A percentile compares a stretch with the other conserved stretches of the same genome.
phyloP scores from a whole-genome alignment of 2,113 vertebrate species.

The Ariopsis seemanni region DNA sequence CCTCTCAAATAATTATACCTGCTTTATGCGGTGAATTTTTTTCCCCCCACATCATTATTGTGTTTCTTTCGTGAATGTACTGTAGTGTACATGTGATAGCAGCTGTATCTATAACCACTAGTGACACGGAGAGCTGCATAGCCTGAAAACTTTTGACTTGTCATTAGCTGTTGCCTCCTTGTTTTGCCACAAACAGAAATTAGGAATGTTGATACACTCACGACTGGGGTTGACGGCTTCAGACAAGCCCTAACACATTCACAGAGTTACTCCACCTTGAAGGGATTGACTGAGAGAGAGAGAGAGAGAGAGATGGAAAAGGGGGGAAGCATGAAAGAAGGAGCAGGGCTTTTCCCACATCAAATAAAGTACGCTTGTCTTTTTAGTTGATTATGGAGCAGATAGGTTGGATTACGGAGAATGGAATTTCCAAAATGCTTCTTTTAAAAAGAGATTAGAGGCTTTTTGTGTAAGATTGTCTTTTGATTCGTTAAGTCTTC shows the following conservation, averaged over 20 bases:
- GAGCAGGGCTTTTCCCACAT: constrained; percentile 76
- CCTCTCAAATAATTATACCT: background rate
- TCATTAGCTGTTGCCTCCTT: constrained; percentile 69
- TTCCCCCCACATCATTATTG: background rate
- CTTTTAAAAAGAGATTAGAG: constrained; percentile 67
- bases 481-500: constrained; percentile 51
- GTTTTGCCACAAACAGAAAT: constrained; percentile 75
- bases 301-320: constrained; percentile 41
- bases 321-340: constrained; percentile 60
- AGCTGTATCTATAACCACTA: background rate
- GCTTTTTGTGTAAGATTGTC: constrained; percentile 69
- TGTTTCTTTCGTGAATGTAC: background rate
- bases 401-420: constrained; percentile 72
- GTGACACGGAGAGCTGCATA: background rate
- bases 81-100: background rate
- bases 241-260: constrained; percentile 70
- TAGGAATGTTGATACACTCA: constrained; percentile 76
- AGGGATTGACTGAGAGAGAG: constrained; percentile 61
- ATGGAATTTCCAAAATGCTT: constrained; percentile 76
- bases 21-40: background rate
- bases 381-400: constrained; percentile 75
- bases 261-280: constrained; percentile 57
- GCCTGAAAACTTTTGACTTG: constrained; percentile 40
- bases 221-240: constrained; percentile 72
- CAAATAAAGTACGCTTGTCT: constrained; percentile 73